Conservation (phyloP, 2,888 invertebrate genomes). For the Chouioia cunea region DNA sequence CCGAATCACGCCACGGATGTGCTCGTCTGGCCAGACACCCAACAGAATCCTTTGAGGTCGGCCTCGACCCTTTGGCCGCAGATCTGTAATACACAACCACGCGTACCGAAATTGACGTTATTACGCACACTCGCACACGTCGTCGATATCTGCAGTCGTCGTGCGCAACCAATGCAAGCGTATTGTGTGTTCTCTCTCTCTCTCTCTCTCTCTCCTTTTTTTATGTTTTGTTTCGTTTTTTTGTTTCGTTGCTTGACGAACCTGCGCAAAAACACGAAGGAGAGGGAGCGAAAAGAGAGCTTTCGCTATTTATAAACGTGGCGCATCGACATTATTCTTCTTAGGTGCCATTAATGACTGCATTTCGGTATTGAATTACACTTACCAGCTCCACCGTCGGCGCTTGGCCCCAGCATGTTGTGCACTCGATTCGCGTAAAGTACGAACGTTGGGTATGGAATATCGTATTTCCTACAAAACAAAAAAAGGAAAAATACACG, state of each 20-base stretch:
- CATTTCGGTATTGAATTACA: conserved; percentile 60
- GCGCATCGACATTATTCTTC: conserved; percentile 35
- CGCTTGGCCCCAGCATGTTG: conserved; percentile 93
- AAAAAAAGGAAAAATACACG: conserved; percentile 33
- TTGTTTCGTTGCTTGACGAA: background rate
- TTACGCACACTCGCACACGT: background rate
- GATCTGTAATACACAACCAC: conserved; percentile 73
- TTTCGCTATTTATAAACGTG: conserved; percentile 39
- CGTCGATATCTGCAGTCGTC: too few species aligned
- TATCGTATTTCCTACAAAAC: conserved; percentile 85
- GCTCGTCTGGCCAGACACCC: conserved; percentile 95
- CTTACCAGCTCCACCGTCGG: conserved; percentile 90
- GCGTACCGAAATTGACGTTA: background rate
- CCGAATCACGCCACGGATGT: conserved; percentile 91
- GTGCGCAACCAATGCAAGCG: too few species aligned
- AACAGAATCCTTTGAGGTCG: conserved; percentile 90
- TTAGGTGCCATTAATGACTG: conserved; percentile 50
- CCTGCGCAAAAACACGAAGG: too few species aligned
- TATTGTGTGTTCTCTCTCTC: background rate
- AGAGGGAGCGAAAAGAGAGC: conserved; percentile 5
- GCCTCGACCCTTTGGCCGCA: conserved; percentile 91
- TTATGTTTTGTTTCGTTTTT: background rate
- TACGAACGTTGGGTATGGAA: conserved; percentile 94
- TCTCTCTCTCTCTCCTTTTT: background rate
- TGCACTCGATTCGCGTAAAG: conserved; percentile 93